Evolutionary conservation across 2,113 vertebrate species (phyloP).

Genomic region (Syngnathus floridae): DNA sequence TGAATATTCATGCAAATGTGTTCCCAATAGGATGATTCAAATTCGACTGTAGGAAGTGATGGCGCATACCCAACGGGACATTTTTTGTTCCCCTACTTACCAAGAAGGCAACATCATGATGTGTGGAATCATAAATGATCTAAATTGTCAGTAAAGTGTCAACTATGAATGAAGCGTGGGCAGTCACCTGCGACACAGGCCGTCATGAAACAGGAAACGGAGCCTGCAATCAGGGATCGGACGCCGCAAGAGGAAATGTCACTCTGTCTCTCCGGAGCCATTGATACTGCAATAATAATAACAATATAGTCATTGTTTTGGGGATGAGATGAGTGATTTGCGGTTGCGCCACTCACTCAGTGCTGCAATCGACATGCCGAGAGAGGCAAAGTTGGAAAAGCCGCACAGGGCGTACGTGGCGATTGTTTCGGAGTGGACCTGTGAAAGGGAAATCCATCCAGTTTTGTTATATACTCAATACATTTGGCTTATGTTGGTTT

Average conservation of each 20-base stretch:
- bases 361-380: slow-evolving; percentile 76
- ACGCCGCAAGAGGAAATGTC: slow-evolving; percentile 73
- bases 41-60: not conserved
- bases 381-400: slow-evolving; percentile 81
- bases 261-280: slow-evolving; percentile 73
- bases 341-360: slow-evolving; percentile 70
- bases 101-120: not conserved
- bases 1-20: slow-evolving; percentile 14
- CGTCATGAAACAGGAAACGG: slow-evolving; percentile 78
- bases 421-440: slow-evolving; percentile 84
- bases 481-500: too few species aligned
- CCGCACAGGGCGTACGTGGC: slow-evolving; percentile 86
- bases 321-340: not conserved
- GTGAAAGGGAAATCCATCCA: slow-evolving; percentile 19
- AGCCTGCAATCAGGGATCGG: slow-evolving; percentile 78
- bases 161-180: not conserved
- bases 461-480: not conserved
- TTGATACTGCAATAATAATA: slow-evolving; percentile 60
- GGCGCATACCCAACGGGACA: not conserved
- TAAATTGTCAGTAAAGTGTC: not conserved
- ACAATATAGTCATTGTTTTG: not conserved
- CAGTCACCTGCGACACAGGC: slow-evolving; percentile 81
- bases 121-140: not conserved
- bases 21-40: slow-evolving; percentile 3
- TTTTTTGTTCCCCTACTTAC: not conserved